These are phyloP conservation scores for Bradypus variegatus DNA, from an alignment of 2,797 vertebrate genomes.

Conservation along the genomic window DNA sequence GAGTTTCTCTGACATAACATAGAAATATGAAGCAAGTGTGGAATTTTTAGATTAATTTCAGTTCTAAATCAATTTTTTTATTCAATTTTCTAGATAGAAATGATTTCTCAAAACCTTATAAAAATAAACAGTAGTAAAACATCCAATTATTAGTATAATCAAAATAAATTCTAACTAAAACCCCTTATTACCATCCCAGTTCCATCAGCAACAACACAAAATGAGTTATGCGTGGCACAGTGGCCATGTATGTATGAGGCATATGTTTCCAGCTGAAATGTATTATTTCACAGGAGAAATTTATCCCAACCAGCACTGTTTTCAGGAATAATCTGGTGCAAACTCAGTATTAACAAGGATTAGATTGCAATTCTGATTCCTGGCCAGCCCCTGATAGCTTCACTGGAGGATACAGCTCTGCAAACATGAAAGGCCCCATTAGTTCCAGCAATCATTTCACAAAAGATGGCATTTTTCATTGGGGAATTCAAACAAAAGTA, in stretches of 20 bases:
- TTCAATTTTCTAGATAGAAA: not conserved
- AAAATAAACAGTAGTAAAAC: not conserved
- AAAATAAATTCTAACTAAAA: constrained; percentile 19
- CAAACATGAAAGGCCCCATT: not conserved
- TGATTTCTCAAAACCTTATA: not conserved
- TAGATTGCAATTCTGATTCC: not conserved
- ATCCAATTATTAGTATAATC: not conserved
- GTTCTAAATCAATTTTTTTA: constrained; percentile 13
- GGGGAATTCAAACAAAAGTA: not conserved
- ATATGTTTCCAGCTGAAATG: not conserved
- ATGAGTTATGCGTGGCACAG: not conserved
- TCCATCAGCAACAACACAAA: not conserved
- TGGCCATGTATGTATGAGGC: not conserved
- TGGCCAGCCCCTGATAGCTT: not conserved
- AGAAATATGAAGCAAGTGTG: not conserved
- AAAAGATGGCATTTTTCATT: not conserved
- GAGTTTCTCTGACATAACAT: not conserved
- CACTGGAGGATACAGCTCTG: not conserved
- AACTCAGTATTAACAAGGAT: not conserved
- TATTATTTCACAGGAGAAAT: not conserved
- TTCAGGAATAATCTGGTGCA: not conserved
- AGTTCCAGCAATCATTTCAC: not conserved
- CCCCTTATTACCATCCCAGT: not conserved
- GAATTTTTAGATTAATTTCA: not conserved
- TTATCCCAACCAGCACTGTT: not conserved